Evolutionary conservation across 2,888 invertebrate genomes (phyloP), one percentile per base, ranked within the genome.

Genomic region (Pollenia angustigena): DNA sequence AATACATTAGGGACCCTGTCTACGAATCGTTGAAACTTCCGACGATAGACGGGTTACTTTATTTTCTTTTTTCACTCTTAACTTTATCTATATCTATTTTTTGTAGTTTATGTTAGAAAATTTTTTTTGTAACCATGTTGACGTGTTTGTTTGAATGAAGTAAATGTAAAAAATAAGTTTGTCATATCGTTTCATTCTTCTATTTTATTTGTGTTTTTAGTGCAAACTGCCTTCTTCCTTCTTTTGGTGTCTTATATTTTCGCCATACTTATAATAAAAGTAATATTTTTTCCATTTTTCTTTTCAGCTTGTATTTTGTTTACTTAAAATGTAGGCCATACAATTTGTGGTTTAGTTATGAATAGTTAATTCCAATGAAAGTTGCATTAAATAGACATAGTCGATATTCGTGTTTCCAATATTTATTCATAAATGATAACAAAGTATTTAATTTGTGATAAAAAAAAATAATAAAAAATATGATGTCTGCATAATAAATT

Each of bases 291-390:
- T n/a, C n/a, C n/a, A n/a, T n/a, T n/a, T n/a, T n/a, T 32, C 4
- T 32, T 32, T 32, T 18, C 18, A 1, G 18, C 1, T 18, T 18
- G 1, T 18, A 18, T 18, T 18, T 1, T 18, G 18, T 18, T 18
- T 18, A n/a, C n/a, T 23, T 44, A 3, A 16, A 62, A 62, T 44
- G 42, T 62, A 62, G 62, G 44, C 16, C 62, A 62, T 6, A 16
- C 44, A 44, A 44, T 62, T 62, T 44, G 62, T 62, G 62, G 11
- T 62, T 44, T 62, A 62, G 58, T 58, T 40, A 40, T n/a, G 40
- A 32, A 6, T 32, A 58, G 58, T 58, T 0, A 40, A 40, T 58
- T 58, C 32, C 14, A 40, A 58, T 14, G 14, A 58, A 40, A 58
- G 8, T 32, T 58, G 14, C 58, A 14, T 32, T 32, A 4, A 2